These are phyloP conservation scores for zebrafish (Danio rerio) DNA, from an alignment of 2,113 vertebrate genomes.

Conservation along the genomic window DNA sequence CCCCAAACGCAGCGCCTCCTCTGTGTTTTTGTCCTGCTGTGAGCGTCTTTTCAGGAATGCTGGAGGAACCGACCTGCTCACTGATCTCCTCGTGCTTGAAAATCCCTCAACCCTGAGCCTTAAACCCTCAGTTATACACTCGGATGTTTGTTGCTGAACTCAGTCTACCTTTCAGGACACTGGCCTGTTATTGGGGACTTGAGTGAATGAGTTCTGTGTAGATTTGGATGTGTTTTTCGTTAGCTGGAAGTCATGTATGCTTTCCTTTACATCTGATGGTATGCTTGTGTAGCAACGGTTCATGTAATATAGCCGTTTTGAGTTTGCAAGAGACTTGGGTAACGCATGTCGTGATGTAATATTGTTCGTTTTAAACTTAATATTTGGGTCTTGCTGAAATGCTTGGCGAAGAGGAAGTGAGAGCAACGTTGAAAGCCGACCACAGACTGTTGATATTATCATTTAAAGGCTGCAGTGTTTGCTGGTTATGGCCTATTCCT, in stretches of 20 bases:
- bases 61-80: slow-evolving; percentile 29
- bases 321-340: neutral
- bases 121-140: neutral
- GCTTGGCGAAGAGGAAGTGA: neutral
- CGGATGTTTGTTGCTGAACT: neutral
- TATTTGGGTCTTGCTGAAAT: neutral
- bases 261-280: neutral
- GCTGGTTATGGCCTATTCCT: neutral
- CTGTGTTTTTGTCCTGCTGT: neutral
- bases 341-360: neutral
- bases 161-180: neutral
- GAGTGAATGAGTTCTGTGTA: neutral
- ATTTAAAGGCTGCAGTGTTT: neutral
- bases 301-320: neutral
- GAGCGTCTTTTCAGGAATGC: slow-evolving; percentile 20
- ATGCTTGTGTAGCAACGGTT: neutral
- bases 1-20: neutral
- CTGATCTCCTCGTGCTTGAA: slow-evolving; percentile 19
- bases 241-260: neutral
- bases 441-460: neutral
- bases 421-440: no score
- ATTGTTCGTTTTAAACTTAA: neutral
- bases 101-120: slow-evolving; percentile 9
- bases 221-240: neutral
- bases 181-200: neutral